Conservation (phyloP, 2,797 vertebrate species). For the Pseudotriccus pelzelni region DNA sequence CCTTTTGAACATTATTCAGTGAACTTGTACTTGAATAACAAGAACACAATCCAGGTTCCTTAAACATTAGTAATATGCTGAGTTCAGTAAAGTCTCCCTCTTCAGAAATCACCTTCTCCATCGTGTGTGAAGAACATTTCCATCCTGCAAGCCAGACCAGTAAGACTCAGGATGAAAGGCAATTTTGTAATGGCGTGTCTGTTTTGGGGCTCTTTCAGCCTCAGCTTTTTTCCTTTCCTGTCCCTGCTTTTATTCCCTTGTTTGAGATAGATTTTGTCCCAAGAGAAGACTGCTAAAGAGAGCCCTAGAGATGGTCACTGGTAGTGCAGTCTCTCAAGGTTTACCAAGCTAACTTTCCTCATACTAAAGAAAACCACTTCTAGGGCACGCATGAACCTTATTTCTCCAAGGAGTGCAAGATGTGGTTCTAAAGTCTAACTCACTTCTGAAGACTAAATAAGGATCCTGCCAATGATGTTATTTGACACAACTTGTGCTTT, state of each 20-base stretch:
- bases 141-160: not conserved
- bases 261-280: not conserved
- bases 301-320: not conserved
- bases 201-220: not conserved
- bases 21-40: not conserved
- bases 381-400: not conserved
- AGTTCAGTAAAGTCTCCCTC: not conserved
- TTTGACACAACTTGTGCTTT: not conserved
- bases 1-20: not conserved
- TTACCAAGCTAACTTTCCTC: not conserved
- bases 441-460: not conserved
- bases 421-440: not conserved
- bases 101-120: not conserved
- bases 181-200: not conserved
- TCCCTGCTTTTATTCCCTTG: not conserved
- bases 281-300: not conserved
- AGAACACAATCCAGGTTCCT: not conserved
- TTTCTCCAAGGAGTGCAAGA: not conserved
- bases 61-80: not conserved
- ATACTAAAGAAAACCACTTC: not conserved
- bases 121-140: rapidly evolving
- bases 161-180: not conserved
- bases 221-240: not conserved
- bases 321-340: not conserved
- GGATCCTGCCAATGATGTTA: not conserved